phyloP scores from a whole-genome alignment of 2,113 vertebrate species.

The Ia io region DNA sequence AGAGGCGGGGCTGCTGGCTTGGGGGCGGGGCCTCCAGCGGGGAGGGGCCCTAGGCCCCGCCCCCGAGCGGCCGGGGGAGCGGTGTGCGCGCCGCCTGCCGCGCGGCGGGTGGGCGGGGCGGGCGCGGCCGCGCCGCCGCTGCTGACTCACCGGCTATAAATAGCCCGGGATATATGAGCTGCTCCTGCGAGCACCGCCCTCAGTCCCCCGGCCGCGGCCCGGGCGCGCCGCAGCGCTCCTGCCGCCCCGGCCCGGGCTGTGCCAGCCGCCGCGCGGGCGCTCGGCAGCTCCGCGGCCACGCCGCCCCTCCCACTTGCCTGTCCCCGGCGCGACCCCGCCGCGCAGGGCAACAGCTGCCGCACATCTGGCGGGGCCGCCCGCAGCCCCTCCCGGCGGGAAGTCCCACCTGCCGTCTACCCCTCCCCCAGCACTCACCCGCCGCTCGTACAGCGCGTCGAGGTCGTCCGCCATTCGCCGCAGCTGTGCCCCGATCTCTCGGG shows the following conservation, averaged over 20 bases:
- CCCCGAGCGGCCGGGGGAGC: background rate
- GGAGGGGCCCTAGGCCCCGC: background rate
- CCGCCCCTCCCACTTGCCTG: conserved; percentile 47
- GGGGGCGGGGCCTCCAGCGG: background rate
- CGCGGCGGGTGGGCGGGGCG: conserved; percentile 3
- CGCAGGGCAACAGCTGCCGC: conserved; percentile 69
- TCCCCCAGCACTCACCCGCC: conserved; percentile 73
- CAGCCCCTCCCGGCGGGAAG: conserved; percentile 51
- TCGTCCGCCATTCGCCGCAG: conserved; percentile 78
- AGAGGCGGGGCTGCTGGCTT: background rate
- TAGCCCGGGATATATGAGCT: conserved; percentile 71
- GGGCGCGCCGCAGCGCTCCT: background rate
- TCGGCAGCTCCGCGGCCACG: background rate
- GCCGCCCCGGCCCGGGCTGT: rapidly evolving
- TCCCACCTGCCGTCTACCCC: conserved; percentile 68
- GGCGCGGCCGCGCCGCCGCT: conserved; percentile 51
- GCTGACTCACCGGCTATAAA: conserved; percentile 79
- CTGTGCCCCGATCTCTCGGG: conserved; percentile 76
- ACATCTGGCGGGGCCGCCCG: conserved; percentile 69
- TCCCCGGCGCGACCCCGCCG: conserved; percentile 68
- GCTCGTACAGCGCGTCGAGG: conserved; percentile 74
- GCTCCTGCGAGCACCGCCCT: conserved; percentile 50
- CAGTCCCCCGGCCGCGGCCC: conserved; percentile 50
- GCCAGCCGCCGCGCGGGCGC: background rate
- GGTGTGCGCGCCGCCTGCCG: background rate